Evolutionary conservation across 2,797 vertebrate genomes (phyloP).

Genomic region (Sebastes goodei): DNA sequence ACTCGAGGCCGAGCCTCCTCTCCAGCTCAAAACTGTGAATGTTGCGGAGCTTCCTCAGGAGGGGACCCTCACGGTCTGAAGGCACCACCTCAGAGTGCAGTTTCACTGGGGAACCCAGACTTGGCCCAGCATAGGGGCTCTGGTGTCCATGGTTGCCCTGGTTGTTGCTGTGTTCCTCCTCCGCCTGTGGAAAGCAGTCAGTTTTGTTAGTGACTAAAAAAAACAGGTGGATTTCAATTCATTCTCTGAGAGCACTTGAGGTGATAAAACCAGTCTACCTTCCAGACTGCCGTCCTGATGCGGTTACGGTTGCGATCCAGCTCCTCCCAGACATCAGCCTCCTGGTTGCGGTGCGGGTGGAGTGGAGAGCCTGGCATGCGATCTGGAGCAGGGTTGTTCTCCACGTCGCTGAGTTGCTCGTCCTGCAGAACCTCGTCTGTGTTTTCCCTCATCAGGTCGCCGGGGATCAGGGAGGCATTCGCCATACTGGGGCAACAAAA

Average conservation of each 20-base stretch:
- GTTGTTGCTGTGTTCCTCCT: constrained; percentile 92
- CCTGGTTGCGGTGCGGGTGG: constrained; percentile 87
- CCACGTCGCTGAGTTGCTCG: constrained; percentile 96
- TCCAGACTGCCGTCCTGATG: constrained; percentile 87
- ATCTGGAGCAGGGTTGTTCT: constrained; percentile 91
- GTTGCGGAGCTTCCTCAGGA: constrained; percentile 93
- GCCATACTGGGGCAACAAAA: constrained; percentile 86
- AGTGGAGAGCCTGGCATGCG: constrained; percentile 85
- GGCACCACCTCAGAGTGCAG: constrained; percentile 88
- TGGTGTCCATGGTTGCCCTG: constrained; percentile 88
- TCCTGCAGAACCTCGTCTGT: constrained; percentile 98
- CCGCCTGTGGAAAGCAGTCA: constrained; percentile 77
- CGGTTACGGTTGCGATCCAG: constrained; percentile 95
- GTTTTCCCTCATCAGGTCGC: constrained; percentile 94
- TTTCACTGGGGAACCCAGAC: constrained; percentile 90
- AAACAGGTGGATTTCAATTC: neutral
- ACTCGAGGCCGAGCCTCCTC: constrained; percentile 88
- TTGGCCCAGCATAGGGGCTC: constrained; percentile 85
- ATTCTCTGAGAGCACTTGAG: neutral
- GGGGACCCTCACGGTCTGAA: constrained; percentile 89
- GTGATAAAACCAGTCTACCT: constrained; percentile 78
- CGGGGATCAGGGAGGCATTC: constrained; percentile 95
- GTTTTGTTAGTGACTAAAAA: neutral
- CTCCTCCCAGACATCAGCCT: constrained; percentile 98
- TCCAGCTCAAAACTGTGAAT: constrained; percentile 97